Conservation (phyloP, 2,797 vertebrate species). For the Coranthus polyacanthus region DNA sequence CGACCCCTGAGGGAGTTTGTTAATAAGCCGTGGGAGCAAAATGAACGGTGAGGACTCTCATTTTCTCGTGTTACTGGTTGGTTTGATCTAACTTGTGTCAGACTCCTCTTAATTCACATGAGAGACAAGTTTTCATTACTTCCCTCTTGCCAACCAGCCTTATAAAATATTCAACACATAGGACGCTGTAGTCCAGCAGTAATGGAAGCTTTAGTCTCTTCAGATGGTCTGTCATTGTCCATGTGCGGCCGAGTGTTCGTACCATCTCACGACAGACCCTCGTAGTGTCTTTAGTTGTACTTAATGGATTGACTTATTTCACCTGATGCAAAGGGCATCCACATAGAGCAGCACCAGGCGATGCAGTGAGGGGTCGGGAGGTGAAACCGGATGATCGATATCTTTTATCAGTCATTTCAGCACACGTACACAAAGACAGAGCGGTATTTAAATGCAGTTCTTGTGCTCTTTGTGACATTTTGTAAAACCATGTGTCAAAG, state of each 20-base stretch:
- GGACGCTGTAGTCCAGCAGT: neutral
- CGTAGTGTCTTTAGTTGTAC: neutral
- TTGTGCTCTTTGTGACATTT: constrained; percentile 29
- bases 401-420: neutral
- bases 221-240: constrained; percentile 10
- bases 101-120: constrained; percentile 23
- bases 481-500: constrained; percentile 15
- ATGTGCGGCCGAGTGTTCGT: neutral
- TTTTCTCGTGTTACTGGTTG: constrained; percentile 38
- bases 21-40: constrained; percentile 18
- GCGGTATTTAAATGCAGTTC: constrained; percentile 17
- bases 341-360: neutral
- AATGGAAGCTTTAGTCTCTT: neutral
- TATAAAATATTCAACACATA: constrained; percentile 46
- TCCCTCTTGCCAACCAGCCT: constrained; percentile 12
- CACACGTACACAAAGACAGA: neutral
- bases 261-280: neutral
- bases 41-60: constrained; percentile 20
- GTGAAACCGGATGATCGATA: neutral
- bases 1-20: constrained; percentile 5
- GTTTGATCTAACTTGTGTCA: constrained; percentile 49
- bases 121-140: constrained; percentile 37
- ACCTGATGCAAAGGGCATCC: neutral
- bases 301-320: constrained; percentile 19
- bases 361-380: too few species aligned